Conservation (phyloP, 2,797 vertebrate species). For the Arctocebus calabarensis region DNA sequence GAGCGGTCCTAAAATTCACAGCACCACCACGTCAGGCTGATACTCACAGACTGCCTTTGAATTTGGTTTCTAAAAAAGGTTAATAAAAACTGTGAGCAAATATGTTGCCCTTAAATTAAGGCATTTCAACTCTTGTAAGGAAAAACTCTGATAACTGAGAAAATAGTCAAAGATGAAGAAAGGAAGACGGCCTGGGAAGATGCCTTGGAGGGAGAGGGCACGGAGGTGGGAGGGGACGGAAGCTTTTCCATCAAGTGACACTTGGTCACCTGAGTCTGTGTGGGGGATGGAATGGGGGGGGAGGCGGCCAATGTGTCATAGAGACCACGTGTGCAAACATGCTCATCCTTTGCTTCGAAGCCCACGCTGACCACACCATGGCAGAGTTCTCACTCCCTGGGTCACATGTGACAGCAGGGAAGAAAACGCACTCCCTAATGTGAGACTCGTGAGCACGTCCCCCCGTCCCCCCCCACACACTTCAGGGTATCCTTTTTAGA, state of each 20-base stretch:
- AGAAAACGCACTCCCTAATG: background rate
- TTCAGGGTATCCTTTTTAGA: rapidly evolving
- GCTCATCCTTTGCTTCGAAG: rapidly evolving
- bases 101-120: background rate
- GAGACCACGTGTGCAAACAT: background rate
- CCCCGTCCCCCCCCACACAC: no score
- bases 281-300: rapidly evolving
- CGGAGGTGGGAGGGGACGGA: no score
- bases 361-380: rapidly evolving
- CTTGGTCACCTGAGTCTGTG: no score
- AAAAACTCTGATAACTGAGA: background rate
- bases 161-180: background rate
- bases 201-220: background rate
- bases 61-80: background rate
- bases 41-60: background rate
- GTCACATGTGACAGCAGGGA: background rate
- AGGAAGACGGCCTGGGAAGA: rapidly evolving
- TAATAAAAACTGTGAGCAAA: background rate
- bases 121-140: background rate
- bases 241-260: background rate
- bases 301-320: background rate
- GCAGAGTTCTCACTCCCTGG: background rate
- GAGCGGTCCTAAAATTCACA: background rate
- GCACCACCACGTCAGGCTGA: background rate
- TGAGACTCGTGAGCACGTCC: rapidly evolving